phyloP scores from a whole-genome alignment of 1,140 invertebrate species.

The Centruroides vittatus region DNA sequence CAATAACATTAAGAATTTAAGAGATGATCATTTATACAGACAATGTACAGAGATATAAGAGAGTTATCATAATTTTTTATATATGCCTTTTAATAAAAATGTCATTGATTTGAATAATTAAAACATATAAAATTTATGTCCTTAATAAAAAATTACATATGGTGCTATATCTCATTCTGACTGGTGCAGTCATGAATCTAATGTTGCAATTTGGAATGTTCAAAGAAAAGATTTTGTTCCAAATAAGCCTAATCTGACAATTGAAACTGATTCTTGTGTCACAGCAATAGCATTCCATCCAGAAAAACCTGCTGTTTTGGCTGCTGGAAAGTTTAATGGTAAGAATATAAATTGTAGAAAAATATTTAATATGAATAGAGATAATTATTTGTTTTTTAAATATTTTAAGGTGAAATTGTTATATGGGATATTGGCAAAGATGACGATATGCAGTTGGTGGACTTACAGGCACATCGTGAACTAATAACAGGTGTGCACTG shows the following conservation, averaged over 20 bases:
- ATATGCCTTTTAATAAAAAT: no score
- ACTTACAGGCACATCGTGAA: conserved; percentile 1
- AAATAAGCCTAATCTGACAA: conserved; percentile 7
- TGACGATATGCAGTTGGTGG: conserved; percentile 6
- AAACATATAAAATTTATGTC: no score
- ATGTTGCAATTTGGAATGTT: conserved; percentile 14
- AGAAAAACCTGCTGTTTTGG: conserved; percentile 10
- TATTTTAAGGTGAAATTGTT: conserved; percentile 10
- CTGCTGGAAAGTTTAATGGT: conserved; percentile 16
- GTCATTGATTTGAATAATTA: no score
- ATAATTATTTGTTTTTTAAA: not conserved
- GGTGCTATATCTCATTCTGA: conserved; percentile 1
- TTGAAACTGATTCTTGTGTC: conserved; percentile 16
- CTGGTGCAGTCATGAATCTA: conserved; percentile 15
- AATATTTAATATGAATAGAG: not conserved
- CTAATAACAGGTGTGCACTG: conserved; percentile 12
- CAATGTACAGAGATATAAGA: no score
- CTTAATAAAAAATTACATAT: no score
- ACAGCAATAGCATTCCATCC: conserved; percentile 12
- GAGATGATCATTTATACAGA: no score
- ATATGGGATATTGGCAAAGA: conserved; percentile 15
- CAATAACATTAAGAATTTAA: no score
- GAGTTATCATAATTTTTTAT: no score
- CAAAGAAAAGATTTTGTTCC: conserved; percentile 10
- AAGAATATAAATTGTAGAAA: not conserved